A percentile compares a stretch with the other conserved stretches of the same genome.
phyloP scores from a whole-genome alignment of 2,888 invertebrate species.

The Embidobia sp. region DNA sequence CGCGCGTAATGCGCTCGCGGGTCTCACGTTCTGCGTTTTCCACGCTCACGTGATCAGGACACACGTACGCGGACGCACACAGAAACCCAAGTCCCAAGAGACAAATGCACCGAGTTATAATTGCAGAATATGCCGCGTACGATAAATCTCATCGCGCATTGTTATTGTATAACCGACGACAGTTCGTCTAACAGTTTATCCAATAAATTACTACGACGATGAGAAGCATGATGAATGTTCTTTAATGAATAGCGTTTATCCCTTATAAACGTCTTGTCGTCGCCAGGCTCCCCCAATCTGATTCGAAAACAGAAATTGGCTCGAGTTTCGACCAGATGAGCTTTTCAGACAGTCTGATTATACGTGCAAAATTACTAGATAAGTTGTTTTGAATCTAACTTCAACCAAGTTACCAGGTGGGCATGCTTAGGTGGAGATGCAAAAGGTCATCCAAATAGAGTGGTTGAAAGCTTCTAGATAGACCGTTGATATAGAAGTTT shows the following conservation, averaged over 20 bases:
- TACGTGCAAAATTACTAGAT: too few relatives aligned
- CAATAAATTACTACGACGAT: conserved; percentile 52
- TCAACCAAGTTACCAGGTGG: too few relatives aligned
- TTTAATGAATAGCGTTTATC: conserved; percentile 26
- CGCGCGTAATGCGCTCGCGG: conserved; percentile 37
- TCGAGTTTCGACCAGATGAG: too few relatives aligned
- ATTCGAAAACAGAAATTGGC: background rate
- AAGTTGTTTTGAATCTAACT: too few relatives aligned
- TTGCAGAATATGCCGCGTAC: conserved; percentile 71
- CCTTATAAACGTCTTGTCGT: conserved; percentile 6
- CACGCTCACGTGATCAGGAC: conserved; percentile 6
- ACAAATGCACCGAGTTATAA: conserved; percentile 73
- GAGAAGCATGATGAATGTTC: conserved; percentile 46
- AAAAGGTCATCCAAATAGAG: too few relatives aligned
- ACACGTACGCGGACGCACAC: conserved; percentile 11
- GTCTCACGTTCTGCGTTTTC: conserved; percentile 20
- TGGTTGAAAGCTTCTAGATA: too few relatives aligned
- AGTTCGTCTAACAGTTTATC: conserved; percentile 59
- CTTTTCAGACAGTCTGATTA: too few relatives aligned
- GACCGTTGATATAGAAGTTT: too few relatives aligned
- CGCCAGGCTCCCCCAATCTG: background rate
- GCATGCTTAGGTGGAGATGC: too few relatives aligned
- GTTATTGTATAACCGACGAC: conserved; percentile 68
- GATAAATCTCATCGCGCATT: conserved; percentile 66
- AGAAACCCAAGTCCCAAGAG: conserved; percentile 29